These are phyloP conservation scores for Ophioninae sp. DNA, from an alignment of 2,888 invertebrate species.

Conservation along the genomic window DNA sequence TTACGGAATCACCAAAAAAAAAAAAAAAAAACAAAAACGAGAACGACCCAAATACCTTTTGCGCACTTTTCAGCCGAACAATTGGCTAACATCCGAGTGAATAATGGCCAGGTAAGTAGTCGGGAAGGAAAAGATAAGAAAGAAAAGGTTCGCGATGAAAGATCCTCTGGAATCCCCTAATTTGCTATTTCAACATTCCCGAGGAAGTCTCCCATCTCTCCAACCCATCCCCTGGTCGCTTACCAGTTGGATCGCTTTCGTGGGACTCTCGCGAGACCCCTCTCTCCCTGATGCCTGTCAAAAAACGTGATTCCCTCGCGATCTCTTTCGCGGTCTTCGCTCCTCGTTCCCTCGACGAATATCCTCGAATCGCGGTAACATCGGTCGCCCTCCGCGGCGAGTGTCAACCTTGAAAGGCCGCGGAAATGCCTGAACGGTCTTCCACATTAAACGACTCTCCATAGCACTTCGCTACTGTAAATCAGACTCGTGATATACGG, in stretches of 20 bases:
- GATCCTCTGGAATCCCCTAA: constrained; percentile 78
- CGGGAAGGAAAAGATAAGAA: constrained; percentile 56
- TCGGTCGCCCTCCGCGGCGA: constrained; percentile 2
- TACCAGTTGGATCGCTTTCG: constrained; percentile 59
- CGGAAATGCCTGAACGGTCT: constrained; percentile 18
- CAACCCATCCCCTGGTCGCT: constrained; percentile 23
- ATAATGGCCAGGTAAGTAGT: constrained; percentile 31
- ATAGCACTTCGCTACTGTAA: constrained; percentile 57
- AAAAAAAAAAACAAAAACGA: not conserved
- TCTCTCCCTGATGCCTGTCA: constrained; percentile 76
- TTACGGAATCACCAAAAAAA: not conserved
- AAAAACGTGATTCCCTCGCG: constrained; percentile 75
- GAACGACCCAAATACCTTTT: not conserved
- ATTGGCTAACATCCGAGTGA: constrained; percentile 16
- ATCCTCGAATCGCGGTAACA: constrained; percentile 32
- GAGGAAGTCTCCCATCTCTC: constrained; percentile 65
- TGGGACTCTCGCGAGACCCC: constrained; percentile 76
- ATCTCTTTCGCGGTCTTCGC: constrained; percentile 60
- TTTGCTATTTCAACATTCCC: constrained; percentile 80
- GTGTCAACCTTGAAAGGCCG: constrained; percentile 24
- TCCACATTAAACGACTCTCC: constrained; percentile 54
- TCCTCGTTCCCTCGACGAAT: constrained; percentile 33
- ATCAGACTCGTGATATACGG: constrained; percentile 27
- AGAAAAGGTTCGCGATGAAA: constrained; percentile 65
- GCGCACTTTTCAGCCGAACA: not conserved